Conservation (phyloP, 2,113 vertebrate species). For the Platycercus adscitus region DNA sequence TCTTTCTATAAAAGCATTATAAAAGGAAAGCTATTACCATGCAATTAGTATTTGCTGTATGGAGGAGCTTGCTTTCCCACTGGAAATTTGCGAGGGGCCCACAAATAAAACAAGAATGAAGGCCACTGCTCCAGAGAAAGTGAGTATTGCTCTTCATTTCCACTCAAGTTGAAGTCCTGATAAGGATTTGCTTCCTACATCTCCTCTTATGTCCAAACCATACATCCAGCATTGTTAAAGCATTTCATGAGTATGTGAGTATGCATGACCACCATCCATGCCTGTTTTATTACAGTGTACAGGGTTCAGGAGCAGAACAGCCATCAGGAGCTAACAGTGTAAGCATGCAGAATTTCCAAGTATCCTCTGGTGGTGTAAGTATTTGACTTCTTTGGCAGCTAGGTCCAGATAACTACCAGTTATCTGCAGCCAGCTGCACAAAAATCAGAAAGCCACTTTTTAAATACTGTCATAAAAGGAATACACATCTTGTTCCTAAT, state of each 20-base stretch:
- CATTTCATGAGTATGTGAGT: neutral
- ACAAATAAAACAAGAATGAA: neutral
- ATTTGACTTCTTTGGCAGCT: neutral
- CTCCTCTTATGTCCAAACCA: neutral
- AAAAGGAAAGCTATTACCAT: neutral
- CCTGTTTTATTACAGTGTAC: neutral
- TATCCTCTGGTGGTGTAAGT: neutral
- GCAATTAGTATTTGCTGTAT: neutral
- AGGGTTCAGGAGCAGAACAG: neutral
- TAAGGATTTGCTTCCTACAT: neutral
- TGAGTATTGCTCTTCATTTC: neutral
- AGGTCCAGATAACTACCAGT: neutral
- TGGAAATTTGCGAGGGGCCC: neutral
- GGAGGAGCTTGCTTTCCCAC: neutral
- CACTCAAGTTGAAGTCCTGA: neutral
- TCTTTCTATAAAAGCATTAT: neutral
- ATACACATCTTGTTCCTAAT: neutral
- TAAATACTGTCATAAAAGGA: neutral
- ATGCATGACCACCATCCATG: neutral
- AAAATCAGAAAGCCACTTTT: neutral
- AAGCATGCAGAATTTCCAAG: neutral
- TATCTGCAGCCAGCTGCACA: neutral
- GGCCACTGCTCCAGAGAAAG: neutral
- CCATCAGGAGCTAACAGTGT: neutral
- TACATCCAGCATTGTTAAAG: neutral